A percentile compares a stretch with the other conserved stretches of the same genome.
Conservation (phyloP, 2,888 invertebrate species). For the Pristionchus exspectatus region DNA sequence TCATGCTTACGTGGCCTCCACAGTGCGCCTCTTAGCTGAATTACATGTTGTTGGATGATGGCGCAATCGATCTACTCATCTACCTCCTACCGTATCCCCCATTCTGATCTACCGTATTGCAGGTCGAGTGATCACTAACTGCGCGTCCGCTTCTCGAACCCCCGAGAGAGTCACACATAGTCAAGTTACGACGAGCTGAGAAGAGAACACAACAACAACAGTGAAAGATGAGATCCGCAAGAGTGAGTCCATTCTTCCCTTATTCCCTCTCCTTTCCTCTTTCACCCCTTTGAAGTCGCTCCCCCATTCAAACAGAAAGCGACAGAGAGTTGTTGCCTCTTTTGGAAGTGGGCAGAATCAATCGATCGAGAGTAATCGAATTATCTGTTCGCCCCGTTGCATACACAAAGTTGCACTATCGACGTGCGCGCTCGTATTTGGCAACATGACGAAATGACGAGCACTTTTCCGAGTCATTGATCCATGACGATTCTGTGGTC, state of each 20-base stretch:
- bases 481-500: background rate
- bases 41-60: background rate
- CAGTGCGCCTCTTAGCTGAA: background rate
- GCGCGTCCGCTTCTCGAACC: slow-evolving; percentile 32
- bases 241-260: slow-evolving; percentile 5
- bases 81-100: background rate
- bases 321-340: background rate
- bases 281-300: background rate
- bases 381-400: background rate
- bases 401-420: slow-evolving; percentile 14
- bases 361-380: slow-evolving; percentile 34
- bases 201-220: slow-evolving; percentile 35
- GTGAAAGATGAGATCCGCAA: background rate
- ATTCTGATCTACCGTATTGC: background rate
- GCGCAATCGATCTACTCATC: background rate
- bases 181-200: background rate
- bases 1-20: slow-evolving; percentile 31
- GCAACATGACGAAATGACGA: slow-evolving; percentile 32
- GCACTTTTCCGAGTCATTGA: background rate
- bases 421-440: background rate
- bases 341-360: slow-evolving; percentile 26
- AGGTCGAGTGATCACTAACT: slow-evolving; percentile 46
- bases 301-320: background rate
- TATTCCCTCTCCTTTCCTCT: background rate
- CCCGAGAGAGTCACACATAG: slow-evolving; percentile 16